A percentile compares a stretch with the other conserved stretches of the same genome.
phyloP scores from a whole-genome alignment of 2,888 invertebrate species.

The Drosophila quinaria region DNA sequence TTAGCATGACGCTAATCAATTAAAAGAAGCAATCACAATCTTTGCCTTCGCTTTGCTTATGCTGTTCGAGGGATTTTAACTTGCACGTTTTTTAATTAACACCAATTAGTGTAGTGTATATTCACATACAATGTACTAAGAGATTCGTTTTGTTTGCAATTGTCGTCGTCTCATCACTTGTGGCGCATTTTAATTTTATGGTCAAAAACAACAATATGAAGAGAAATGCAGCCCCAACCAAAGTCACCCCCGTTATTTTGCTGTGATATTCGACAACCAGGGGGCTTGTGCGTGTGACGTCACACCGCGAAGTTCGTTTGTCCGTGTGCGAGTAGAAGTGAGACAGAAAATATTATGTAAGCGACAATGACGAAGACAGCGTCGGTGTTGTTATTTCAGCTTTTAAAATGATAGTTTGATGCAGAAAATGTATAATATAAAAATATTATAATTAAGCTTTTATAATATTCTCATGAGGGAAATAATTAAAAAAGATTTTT shows the following conservation, averaged over 20 bases:
- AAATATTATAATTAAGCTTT: no score
- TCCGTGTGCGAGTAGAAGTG: neutral
- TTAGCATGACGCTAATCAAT: conserved; percentile 78
- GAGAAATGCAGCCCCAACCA: conserved; percentile 27
- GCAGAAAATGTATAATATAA: no score
- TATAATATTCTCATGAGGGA: no score
- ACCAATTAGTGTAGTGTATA: conserved; percentile 67
- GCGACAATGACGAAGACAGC: conserved; percentile 12
- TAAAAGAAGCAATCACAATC: conserved; percentile 43
- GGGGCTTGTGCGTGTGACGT: conserved; percentile 59
- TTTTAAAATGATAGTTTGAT: neutral
- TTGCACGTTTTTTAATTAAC: conserved; percentile 63
- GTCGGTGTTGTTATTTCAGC: neutral
- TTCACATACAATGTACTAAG: neutral
- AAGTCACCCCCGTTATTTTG: conserved; percentile 15
- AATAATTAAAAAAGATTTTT: no score
- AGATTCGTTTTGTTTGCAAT: conserved; percentile 9
- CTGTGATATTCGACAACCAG: conserved; percentile 9
- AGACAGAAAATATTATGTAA: conserved; percentile 54
- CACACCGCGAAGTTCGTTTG: conserved; percentile 42
- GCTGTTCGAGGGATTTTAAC: neutral
- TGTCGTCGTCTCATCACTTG: conserved; percentile 35
- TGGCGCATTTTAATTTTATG: conserved; percentile 61
- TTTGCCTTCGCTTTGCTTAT: conserved; percentile 17
- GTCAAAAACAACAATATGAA: conserved; percentile 9